Base-by-base conservation (phyloP, 2,888 invertebrate species). In the Metallyticus violacea region DNA sequence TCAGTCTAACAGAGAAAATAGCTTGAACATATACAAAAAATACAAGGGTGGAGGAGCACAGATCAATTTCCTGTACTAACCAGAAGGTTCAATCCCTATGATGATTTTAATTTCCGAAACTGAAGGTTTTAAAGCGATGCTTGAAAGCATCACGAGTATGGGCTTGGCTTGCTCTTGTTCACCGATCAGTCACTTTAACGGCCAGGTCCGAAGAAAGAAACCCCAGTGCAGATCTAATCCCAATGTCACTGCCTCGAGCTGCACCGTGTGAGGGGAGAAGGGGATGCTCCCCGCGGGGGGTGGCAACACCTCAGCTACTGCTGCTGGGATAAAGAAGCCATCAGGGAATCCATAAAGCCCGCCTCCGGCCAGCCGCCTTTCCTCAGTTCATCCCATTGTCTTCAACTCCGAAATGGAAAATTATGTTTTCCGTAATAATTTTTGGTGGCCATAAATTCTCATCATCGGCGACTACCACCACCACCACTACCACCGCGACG, bases 361-460 rank as follows among this genome's bases (percentile, higher is more conserved):
- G 77, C 77, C 40, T 62, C 40, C 40, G 40, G 40, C 40, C 40
- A 62, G 40, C 40, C 40, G 40, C 40, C 40, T 62, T 62, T 62
- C 40, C 40, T 77, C 83, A 77, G 83, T 83, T 62, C 83, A 77
- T 83, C 77, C 83, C 83, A 83, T 83, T 83, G 83, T 83, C 83
- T 83, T 83, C 83, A 83, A 62, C 27, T 77, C 77, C 77, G 77
- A 83, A 77, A 83, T 83, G 83, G 83, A 83, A 83, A 83, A 77
- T 83, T 83, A 83, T 83, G 83, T 83, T 83, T 83, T 77, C 83
- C 83, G 83, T 83, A 83, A 83, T 83, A 83, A 86, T 85, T 85
- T 85, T 85, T 85, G 85, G 80, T 80, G 28, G 85, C 86, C 76
- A 82, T 86, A 86, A 86, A 86, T 86, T 86, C 82, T 82, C 86